Percentiles rank a stretch among this genome's conserved stretches.
Evolutionary conservation across 1,140 invertebrate species (phyloP).

Genomic region (Arion vulgaris): DNA sequence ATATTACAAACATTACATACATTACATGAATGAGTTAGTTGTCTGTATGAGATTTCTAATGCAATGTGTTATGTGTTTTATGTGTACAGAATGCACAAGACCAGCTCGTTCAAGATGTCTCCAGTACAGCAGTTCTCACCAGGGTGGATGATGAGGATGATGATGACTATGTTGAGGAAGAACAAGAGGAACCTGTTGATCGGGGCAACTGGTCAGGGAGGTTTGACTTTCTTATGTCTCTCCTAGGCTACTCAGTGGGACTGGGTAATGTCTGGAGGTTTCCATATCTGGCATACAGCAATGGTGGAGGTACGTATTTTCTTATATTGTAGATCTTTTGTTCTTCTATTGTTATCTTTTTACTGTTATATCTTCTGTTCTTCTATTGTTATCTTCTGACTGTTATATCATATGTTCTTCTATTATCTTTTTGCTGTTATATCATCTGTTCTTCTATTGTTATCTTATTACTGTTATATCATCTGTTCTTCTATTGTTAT

Average conservation of each 20-base stretch:
- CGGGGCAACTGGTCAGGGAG: conserved; percentile 74
- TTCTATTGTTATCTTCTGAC: too few relatives aligned
- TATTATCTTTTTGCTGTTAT: too few relatives aligned
- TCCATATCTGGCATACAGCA: conserved; percentile 94
- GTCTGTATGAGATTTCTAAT: too few relatives aligned
- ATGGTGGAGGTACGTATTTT: conserved; percentile 91
- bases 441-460: too few relatives aligned
- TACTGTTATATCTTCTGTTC: too few relatives aligned
- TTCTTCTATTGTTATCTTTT: too few relatives aligned
- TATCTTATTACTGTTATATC: too few relatives aligned
- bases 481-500: too few relatives aligned
- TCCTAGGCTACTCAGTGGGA: conserved; percentile 74
- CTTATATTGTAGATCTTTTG: background rate
- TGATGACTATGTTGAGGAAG: conserved; percentile 54
- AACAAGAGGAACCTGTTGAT: conserved; percentile 79
- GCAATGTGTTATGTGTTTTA: too few relatives aligned
- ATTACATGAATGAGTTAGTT: too few relatives aligned
- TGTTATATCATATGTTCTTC: too few relatives aligned
- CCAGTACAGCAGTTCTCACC: conserved; percentile 68
- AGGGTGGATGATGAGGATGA: conserved; percentile 64
- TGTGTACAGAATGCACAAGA: conserved; percentile 61
- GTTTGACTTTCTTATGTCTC: conserved; percentile 75
- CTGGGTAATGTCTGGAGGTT: conserved; percentile 96
- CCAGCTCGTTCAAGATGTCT: conserved; percentile 64
- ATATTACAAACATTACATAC: too few relatives aligned